Evolutionary conservation across 2,113 vertebrate species (phyloP).

Genomic region (Cephalopholis sonnerati): DNA sequence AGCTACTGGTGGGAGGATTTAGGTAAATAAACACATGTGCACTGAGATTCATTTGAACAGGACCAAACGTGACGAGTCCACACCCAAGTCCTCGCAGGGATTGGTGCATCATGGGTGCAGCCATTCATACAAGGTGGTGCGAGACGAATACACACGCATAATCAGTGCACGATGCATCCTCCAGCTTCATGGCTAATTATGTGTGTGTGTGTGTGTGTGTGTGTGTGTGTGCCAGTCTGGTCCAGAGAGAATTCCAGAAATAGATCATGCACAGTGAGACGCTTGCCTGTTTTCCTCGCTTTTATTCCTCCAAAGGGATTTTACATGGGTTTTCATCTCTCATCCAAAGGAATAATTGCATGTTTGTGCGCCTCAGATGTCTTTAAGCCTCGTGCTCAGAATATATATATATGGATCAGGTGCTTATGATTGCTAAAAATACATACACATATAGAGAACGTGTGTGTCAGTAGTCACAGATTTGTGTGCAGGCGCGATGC

Average conservation of each 20-base stretch:
- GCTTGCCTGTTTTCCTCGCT: constrained; percentile 66
- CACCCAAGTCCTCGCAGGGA: constrained; percentile 53
- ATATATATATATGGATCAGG: constrained; percentile 32
- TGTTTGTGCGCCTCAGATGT: constrained; percentile 59
- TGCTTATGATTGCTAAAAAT: constrained; percentile 32
- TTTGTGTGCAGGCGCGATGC: constrained; percentile 14
- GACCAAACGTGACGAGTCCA: constrained; percentile 44
- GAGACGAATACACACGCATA: constrained; percentile 55
- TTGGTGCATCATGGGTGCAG: constrained; percentile 40
- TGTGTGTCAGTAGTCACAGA: constrained; percentile 19
- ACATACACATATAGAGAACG: not conserved
- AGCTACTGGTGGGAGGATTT: not conserved
- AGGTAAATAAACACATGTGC: constrained; percentile 17
- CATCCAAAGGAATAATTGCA: constrained; percentile 67
- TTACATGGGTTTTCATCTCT: constrained; percentile 68
- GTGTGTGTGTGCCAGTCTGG: constrained; percentile 54
- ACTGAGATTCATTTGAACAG: constrained; percentile 9
- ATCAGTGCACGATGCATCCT: constrained; percentile 51
- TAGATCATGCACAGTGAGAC: constrained; percentile 72
- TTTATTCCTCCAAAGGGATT: constrained; percentile 73
- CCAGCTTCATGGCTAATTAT: constrained; percentile 67
- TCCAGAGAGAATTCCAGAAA: constrained; percentile 80
- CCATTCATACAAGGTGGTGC: constrained; percentile 53
- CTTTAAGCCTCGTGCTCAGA: constrained; percentile 23
- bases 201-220: constrained; percentile 33